Percentiles rank a stretch among this genome's conserved stretches.
These are phyloP conservation scores for Alligator sinensis DNA, from an alignment of 2,113 vertebrate genomes.

Conservation along the genomic window DNA sequence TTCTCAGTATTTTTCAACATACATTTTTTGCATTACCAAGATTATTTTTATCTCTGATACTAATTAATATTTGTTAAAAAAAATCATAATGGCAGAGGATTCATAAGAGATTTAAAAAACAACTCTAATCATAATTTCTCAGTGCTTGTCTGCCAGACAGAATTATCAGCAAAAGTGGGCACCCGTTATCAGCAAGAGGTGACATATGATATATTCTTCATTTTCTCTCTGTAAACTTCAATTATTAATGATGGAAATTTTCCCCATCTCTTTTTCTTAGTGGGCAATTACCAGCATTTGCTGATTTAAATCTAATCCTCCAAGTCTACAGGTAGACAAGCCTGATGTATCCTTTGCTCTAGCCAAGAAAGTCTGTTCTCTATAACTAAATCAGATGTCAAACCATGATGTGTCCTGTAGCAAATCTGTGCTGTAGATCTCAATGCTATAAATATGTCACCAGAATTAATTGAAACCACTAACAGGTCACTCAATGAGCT, in stretches of 20 bases:
- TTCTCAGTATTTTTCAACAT: background rate
- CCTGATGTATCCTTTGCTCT: constrained; percentile 62
- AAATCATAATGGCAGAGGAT: constrained; percentile 13
- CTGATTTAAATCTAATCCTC: constrained; percentile 62
- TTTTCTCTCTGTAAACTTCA: constrained; percentile 33
- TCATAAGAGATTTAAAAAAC: constrained; percentile 54
- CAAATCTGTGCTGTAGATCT: constrained; percentile 68
- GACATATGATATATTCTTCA: background rate
- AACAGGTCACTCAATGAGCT: constrained; percentile 75
- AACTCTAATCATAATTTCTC: constrained; percentile 60
- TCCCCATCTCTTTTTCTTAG: constrained; percentile 37
- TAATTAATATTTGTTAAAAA: constrained; percentile 51
- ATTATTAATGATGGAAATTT: constrained; percentile 70
- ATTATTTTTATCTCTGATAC: constrained; percentile 20
- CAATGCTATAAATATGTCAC: constrained; percentile 73
- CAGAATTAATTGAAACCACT: constrained; percentile 76
- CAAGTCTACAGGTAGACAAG: constrained; percentile 60
- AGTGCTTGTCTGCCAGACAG: constrained; percentile 50
- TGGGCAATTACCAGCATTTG: constrained; percentile 43
- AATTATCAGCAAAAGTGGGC: constrained; percentile 37
- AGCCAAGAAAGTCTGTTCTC: constrained; percentile 37
- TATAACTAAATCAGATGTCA: constrained; percentile 73
- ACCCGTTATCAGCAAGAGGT: constrained; percentile 19
- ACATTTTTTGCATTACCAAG: background rate
- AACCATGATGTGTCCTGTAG: constrained; percentile 50